Evolutionary conservation across 2,113 vertebrate genomes (phyloP), one percentile per base, ranked within the genome.

Genomic region (Narcine bancroftii): DNA sequence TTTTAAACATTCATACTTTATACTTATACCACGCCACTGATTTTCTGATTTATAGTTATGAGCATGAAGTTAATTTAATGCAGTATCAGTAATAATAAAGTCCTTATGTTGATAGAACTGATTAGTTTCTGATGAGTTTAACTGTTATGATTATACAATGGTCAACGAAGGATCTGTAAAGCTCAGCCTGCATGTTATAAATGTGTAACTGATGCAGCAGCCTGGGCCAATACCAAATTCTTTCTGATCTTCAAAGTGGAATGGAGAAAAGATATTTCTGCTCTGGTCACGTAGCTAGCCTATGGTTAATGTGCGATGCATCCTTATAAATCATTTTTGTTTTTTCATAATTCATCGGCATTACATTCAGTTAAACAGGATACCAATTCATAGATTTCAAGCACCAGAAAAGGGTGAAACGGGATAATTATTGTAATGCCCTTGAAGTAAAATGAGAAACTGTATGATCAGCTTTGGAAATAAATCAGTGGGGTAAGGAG

Each of bases 21-120:
- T 29, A 17, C 24, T 33, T 10, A 91, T 29, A 17, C 24, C 24
- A 21, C 42, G 33, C 63, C 60, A 69, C 9, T 91, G 65, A 91
- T 91, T 21, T 19, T 56, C 26, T 69, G 63, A 91, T 71, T 91
- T 87, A 63, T 65, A 29, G 89, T 47, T 29, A 91, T 39, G 53
- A 63, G 50, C 53, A 87, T 87, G 53, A 56, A 56, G 33, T 60
- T 63, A 87, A 87, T 63, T 87, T 87, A 87, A 21, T 21, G 36
- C n/a, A 83, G 53, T 36, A 63, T 87, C 81, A 63, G 81, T 87
- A 69, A 69, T 91, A 91, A 91, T 91, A 65, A 69, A 63, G 33
- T 85, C 50, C 81, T 85, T 60, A 91, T 66, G 87, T 91, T 69
- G 42, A 33, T 91, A 29, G 42, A 69, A 91, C 89, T 69, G 89